A percentile compares a stretch with the other conserved stretches of the same genome.
Evolutionary conservation across 2,797 vertebrate genomes (phyloP).

Genomic region (Alectoris magna): DNA sequence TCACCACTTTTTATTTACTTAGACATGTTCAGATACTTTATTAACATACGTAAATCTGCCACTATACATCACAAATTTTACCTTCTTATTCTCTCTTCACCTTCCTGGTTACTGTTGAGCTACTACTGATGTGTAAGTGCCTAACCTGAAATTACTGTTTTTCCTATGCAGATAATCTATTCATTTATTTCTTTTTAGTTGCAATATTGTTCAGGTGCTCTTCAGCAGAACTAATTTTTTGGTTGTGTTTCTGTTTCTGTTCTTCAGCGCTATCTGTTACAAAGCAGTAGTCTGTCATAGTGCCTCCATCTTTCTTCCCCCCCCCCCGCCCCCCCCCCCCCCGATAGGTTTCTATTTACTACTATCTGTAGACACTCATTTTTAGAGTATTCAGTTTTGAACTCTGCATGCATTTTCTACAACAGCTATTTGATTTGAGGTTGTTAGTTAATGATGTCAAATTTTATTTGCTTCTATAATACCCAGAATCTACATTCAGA

Average conservation of each 20-base stretch:
- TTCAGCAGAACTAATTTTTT: background rate
- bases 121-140: background rate
- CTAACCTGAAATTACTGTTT: background rate
- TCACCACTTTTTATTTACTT: background rate
- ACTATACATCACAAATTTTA: background rate
- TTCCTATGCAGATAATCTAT: background rate
- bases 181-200: background rate
- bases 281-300: background rate
- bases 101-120: background rate
- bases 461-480: background rate
- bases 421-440: background rate
- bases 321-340: too few relatives aligned
- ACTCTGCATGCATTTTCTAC: accelerated
- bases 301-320: background rate
- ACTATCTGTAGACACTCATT: background rate
- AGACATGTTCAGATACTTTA: background rate
- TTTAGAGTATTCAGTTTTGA: background rate
- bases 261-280: background rate
- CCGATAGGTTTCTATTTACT: background rate
- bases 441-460: background rate
- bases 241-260: background rate
- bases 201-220: background rate
- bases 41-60: background rate
- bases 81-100: background rate
- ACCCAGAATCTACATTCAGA: background rate